phyloP scores from a whole-genome alignment of 2,797 vertebrate genomes.

The Ctenopoma multispine region DNA sequence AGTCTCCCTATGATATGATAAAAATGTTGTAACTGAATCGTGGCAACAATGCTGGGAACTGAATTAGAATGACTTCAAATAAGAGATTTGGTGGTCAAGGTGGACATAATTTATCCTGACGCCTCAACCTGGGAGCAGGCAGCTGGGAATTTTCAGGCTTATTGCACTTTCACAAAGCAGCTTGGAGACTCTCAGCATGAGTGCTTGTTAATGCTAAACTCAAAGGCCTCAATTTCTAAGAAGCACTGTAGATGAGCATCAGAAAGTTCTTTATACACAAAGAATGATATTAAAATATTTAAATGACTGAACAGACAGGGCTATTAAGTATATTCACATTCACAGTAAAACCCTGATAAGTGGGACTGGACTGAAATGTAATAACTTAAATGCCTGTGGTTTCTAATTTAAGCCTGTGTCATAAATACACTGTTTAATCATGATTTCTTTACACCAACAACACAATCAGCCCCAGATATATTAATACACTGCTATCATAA shows the following conservation, averaged over 20 bases:
- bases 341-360: conserved; percentile 12
- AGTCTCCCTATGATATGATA: conserved; percentile 44
- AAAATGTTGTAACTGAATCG: conserved; percentile 46
- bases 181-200: conserved; percentile 65
- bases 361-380: conserved; percentile 18
- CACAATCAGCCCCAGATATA: neutral
- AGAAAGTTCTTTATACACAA: conserved; percentile 63
- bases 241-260: conserved; percentile 59
- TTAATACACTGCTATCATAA: neutral
- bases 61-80: conserved; percentile 55
- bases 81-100: conserved; percentile 50
- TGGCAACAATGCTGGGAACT: conserved; percentile 51
- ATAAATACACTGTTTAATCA: neutral
- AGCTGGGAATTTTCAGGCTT: conserved; percentile 61
- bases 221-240: conserved; percentile 64
- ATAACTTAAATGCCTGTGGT: conserved; percentile 10
- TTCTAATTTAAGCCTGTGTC: conserved; percentile 1
- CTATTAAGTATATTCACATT: conserved; percentile 40
- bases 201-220: conserved; percentile 68
- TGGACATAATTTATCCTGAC: conserved; percentile 57
- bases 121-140: conserved; percentile 57
- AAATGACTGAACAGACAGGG: conserved; percentile 40
- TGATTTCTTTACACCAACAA: neutral
- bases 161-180: conserved; percentile 69
- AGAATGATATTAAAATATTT: conserved; percentile 59